Base-by-base conservation (phyloP, 1,140 invertebrate species). In the Trypoxylus dichotomus region DNA sequence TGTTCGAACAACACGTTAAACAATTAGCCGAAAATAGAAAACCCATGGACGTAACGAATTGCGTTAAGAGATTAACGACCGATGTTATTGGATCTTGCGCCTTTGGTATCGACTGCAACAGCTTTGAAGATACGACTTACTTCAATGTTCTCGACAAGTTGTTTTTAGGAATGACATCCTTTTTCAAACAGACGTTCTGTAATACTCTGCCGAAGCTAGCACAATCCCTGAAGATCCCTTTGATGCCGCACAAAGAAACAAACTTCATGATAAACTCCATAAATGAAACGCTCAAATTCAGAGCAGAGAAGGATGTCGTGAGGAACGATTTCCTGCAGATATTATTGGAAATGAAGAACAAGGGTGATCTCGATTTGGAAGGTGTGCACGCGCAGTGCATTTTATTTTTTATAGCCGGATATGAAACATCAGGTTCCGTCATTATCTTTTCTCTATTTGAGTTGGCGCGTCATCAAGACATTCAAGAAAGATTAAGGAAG, bases 361-460 rank as follows among this genome's bases (percentile, higher is more conserved):
- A 79, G 10, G 58, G 76, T 43, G 42, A 21, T 5, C 63, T 79
- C 15, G 29, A 58, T 15, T 27, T 74, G 58, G 60, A 68, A n/a
- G 73, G 77, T 25, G 3, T 79, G 1, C 24, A 63, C 5, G 78
- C 76, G 8, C 76, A 80, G 54, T 25, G 58, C 11, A 75, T 79
- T 72, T 13, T 80, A n/a, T 79, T 80, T 47, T 79, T 80, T 41
- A 2, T 89, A 1, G 90, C 90, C 68, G 88, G 88, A 3, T 88
- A 86, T 78, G 88, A 89, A 76, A 88, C 87, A 0, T 86, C 85
- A 5, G 87, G 87, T 0, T 85, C 84, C 10, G 85, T 85, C 1
- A 84, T 87, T 47, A 84, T 84, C 24, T 88, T 87, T 80, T 83
- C 86, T 0, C 75, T 89, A 2, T 90, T 89, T 80, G 83, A 88